Evolutionary conservation across 2,797 vertebrate species (phyloP).

Genomic region (Gephyroberyx darwinii): DNA sequence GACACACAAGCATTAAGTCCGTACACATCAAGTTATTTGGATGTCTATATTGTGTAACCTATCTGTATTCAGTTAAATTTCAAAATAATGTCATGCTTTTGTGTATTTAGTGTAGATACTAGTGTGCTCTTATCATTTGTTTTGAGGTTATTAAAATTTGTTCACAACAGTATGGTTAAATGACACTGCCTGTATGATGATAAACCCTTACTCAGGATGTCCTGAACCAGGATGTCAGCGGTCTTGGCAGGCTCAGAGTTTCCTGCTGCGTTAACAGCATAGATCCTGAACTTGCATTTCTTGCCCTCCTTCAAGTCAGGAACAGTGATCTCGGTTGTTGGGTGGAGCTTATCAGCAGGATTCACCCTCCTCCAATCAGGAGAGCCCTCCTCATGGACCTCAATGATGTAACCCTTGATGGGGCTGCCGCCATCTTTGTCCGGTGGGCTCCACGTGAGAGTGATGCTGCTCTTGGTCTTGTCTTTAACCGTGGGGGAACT

Average conservation of each 20-base stretch:
- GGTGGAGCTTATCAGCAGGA: constrained; percentile 90
- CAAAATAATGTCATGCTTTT: too few relatives aligned
- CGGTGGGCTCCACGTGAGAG: constrained; percentile 91
- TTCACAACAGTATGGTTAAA: too few relatives aligned
- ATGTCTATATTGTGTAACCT: too few relatives aligned
- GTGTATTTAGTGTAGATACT: too few relatives aligned
- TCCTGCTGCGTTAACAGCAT: constrained; percentile 93
- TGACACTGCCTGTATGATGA: too few relatives aligned
- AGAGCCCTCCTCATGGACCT: constrained; percentile 94
- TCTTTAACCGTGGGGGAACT: constrained; percentile 89
- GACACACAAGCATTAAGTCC: constrained; percentile 1
- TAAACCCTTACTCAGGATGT: constrained; percentile 87
- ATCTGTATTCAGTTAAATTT: too few relatives aligned
- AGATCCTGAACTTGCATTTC: constrained; percentile 94
- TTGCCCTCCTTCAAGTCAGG: constrained; percentile 92
- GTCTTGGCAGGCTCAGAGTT: constrained; percentile 93
- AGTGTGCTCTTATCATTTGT: too few relatives aligned
- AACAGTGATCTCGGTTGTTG: constrained; percentile 90
- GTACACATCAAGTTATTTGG: too few relatives aligned
- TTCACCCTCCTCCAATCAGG: constrained; percentile 92
- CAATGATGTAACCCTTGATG: constrained; percentile 94
- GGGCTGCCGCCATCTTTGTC: constrained; percentile 94
- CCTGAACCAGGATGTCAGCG: constrained; percentile 88
- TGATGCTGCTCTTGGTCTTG: constrained; percentile 91
- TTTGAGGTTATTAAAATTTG: too few relatives aligned